Evolutionary conservation across 2,797 vertebrate genomes (phyloP), one percentile per base, ranked within the genome.

Genomic region (Glossophaga mutica): DNA sequence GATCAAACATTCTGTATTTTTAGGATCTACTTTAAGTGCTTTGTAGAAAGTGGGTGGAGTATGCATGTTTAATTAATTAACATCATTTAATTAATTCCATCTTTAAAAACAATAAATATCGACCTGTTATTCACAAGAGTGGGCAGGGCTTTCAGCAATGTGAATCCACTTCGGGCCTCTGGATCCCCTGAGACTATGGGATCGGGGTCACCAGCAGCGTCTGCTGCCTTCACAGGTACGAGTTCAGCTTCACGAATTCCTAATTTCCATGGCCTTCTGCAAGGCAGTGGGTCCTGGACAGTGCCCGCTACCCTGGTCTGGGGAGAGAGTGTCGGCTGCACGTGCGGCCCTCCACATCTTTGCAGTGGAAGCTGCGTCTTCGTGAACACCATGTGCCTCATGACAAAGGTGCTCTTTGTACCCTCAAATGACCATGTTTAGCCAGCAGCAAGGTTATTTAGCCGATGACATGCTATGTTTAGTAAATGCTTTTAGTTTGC

Each of bases 31-130:
- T 78, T 42, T 46, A 37, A 52, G 12, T 82, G 67, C 15, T 86
- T 48, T 82, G 42, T 78, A 59, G 78, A 74, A 84, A 57, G 7
- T 79, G 18, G 52, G 24, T 62, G 16, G 52, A 9, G 21, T 59
- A 26, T 79, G 46, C 37, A 18, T 74, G 32, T 37, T 70, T 83
- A 74, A 24, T 86, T 68, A 52, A 48, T 78, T 44, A 62, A 16
- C 77, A 8, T 32, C 9, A 68, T 50, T 93, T 87, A 91, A 68
- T 73, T 29, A 68, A 59, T 74, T 48, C 50, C 16, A 46, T 62
- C 65, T 86, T 83, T 91, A 48, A 91, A 71, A 73, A 37, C 71
- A 78, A 15, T 42, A 50, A 26, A 34, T 55, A 74, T 22, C 70
- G 42, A 52, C 90, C 71, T 78, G 24, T 77, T 37, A 42, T 55